Conservation (phyloP, 2,113 vertebrate species). For the Phainopepla nitens region DNA sequence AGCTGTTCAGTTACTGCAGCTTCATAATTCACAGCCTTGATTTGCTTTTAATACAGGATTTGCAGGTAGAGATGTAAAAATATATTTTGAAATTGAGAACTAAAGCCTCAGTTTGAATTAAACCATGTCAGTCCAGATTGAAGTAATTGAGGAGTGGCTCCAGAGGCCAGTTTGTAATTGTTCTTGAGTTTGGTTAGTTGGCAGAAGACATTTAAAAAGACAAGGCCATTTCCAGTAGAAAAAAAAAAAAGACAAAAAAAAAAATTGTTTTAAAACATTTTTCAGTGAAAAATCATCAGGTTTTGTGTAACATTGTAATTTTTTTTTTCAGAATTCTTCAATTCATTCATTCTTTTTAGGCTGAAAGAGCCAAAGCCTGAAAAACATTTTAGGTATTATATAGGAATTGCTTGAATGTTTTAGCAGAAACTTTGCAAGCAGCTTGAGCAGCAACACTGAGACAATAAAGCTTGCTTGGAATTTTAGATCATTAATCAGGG, state of each 20-base stretch:
- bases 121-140: not conserved
- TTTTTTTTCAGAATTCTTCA: not conserved
- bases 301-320: not conserved
- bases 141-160: not conserved
- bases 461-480: conserved; percentile 35
- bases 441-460: not conserved
- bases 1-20: not conserved
- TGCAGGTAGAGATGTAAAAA: not conserved
- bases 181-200: not conserved
- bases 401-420: not conserved
- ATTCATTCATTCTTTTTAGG: not conserved
- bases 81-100: not conserved
- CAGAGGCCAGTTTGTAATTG: not conserved
- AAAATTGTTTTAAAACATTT: not conserved
- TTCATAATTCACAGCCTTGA: not conserved
- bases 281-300: not conserved
- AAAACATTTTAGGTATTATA: not conserved
- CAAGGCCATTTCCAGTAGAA: not conserved
- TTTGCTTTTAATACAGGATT: not conserved
- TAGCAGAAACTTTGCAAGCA: not conserved
- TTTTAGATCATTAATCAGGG: conserved; percentile 35
- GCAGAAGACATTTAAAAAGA: not conserved
- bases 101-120: not conserved
- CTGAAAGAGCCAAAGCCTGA: not conserved
- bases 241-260: not conserved